phyloP scores from a whole-genome alignment of 2,113 vertebrate genomes.

The Oenanthe oenanthe region DNA sequence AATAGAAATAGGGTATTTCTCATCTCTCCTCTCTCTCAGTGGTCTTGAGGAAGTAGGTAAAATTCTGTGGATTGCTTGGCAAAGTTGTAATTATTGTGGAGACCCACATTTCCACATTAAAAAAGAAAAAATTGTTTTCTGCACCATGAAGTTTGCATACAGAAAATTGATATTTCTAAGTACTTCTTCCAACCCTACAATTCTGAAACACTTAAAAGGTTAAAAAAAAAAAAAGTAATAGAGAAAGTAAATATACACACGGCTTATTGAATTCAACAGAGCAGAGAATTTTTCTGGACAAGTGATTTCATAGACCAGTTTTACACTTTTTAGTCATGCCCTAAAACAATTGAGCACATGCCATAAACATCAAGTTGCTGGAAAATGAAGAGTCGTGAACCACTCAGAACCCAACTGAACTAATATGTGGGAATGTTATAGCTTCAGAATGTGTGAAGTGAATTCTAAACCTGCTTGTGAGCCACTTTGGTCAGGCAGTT shows the following conservation, averaged over 20 bases:
- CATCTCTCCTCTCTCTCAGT: background rate
- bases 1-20: background rate
- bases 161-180: slow-evolving; percentile 58
- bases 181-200: slow-evolving; percentile 55
- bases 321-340: slow-evolving; percentile 74
- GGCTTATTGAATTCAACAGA: slow-evolving; percentile 63
- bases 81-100: slow-evolving; percentile 45
- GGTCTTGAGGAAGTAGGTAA: background rate
- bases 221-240: slow-evolving; percentile 22
- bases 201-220: slow-evolving; percentile 65
- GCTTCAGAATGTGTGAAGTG: slow-evolving; percentile 60
- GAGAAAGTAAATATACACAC: slow-evolving; percentile 59
- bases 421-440: slow-evolving; percentile 56
- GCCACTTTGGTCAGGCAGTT: slow-evolving; percentile 15
- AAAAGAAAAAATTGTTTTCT: background rate
- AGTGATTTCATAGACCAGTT: slow-evolving; percentile 62
- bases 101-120: background rate
- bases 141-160: slow-evolving; percentile 34
- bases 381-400: slow-evolving; percentile 70
- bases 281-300: slow-evolving; percentile 70
- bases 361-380: slow-evolving; percentile 63
- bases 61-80: slow-evolving; percentile 24
- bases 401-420: slow-evolving; percentile 61
- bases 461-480: slow-evolving; percentile 63
- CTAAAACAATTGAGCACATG: slow-evolving; percentile 77